Conservation (phyloP, 2,888 invertebrate genomes). For the Tuberolachnus salignus region DNA sequence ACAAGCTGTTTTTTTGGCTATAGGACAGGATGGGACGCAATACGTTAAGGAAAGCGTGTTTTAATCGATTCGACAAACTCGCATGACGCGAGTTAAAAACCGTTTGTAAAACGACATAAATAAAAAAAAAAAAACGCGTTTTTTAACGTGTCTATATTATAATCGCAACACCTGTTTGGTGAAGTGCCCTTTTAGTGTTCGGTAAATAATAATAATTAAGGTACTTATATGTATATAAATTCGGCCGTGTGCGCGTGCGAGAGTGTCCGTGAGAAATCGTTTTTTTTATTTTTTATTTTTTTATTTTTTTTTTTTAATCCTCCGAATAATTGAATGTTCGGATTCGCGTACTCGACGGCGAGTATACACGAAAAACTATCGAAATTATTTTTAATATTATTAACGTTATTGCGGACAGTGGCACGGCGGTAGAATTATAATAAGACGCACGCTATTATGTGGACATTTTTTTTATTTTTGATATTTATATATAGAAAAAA, state of each 20-base stretch:
- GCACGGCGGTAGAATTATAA: neutral
- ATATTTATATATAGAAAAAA: no score
- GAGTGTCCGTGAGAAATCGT: neutral
- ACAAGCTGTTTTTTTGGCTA: no score
- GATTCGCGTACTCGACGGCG: neutral
- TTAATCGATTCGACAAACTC: constrained; percentile 9
- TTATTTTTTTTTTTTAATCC: neutral
- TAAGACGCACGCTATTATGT: neutral
- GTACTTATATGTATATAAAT: neutral
- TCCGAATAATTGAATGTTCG: neutral
- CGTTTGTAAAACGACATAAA: no score
- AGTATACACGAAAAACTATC: neutral
- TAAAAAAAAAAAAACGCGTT: constrained; percentile 29
- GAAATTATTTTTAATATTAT: no score
- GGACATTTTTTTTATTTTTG: no score
- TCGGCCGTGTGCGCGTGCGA: neutral
- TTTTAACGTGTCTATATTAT: neutral
- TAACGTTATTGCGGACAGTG: no score
- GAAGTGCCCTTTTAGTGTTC: neutral
- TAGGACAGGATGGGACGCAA: neutral
- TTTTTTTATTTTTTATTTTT: neutral
- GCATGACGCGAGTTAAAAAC: constrained; percentile 22
- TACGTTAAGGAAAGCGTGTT: constrained; percentile 1
- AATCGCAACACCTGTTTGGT: neutral
- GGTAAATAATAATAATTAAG: no score